Conservation (phyloP, 2,113 vertebrate species). For the Chionis minor region DNA sequence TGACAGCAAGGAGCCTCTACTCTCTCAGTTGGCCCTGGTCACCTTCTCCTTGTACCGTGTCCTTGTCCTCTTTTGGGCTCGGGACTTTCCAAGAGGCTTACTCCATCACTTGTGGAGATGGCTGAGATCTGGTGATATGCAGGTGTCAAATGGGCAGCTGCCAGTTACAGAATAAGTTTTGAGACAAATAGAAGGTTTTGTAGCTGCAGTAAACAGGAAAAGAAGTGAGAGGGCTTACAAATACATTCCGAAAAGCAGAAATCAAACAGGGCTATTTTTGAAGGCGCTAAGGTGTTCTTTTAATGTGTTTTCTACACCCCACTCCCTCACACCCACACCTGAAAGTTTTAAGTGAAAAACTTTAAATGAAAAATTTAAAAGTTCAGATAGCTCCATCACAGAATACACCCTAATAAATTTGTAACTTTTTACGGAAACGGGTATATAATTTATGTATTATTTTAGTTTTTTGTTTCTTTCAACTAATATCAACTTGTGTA, state of each 20-base stretch:
- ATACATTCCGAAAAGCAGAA: not conserved
- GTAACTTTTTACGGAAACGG: not conserved
- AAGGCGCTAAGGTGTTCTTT: not conserved
- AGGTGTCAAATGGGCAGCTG: not conserved
- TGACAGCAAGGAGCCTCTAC: not conserved
- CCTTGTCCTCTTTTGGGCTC: not conserved
- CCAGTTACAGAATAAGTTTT: not conserved
- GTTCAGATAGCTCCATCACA: not conserved
- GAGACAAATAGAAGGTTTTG: not conserved
- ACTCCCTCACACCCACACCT: not conserved
- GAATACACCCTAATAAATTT: not conserved
- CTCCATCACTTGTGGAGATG: not conserved
- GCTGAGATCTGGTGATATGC: not conserved
- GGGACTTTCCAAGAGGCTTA: not conserved
- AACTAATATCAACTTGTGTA: not conserved
- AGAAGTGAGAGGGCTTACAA: not conserved
- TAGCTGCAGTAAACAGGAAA: slow-evolving; percentile 53
- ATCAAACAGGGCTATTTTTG: not conserved
- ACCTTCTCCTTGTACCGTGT: not conserved
- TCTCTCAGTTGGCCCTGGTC: not conserved
- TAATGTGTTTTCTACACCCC: rapidly evolving
- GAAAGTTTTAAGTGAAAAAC: not conserved
- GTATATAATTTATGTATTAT: rapidly evolving
- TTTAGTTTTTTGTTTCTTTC: not conserved
- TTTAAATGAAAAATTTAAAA: not conserved